phyloP scores from a whole-genome alignment of 2,888 invertebrate species.

The Quadroppia sp. region DNA sequence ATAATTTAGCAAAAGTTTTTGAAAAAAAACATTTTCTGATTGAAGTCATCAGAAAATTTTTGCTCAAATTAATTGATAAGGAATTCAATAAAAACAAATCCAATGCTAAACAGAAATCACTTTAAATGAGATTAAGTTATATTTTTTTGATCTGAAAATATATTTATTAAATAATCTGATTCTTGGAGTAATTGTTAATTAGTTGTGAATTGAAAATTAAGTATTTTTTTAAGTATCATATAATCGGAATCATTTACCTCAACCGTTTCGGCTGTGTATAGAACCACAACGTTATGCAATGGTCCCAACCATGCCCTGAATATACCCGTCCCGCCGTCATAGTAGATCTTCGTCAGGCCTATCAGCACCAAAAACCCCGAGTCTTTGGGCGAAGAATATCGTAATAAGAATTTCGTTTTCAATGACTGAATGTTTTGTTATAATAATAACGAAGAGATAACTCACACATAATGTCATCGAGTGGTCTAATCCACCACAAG shows the following conservation, averaged over 20 bases:
- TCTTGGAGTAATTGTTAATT: neutral
- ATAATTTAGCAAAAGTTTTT: too few relatives aligned
- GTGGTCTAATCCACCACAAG: neutral
- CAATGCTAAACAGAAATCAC: too few relatives aligned
- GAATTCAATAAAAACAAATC: too few relatives aligned
- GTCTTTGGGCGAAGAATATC: too few relatives aligned
- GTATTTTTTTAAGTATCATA: too few relatives aligned
- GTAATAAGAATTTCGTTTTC: too few relatives aligned
- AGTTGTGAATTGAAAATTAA: neutral
- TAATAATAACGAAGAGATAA: neutral
- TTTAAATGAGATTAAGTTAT: too few relatives aligned
- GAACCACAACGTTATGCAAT: neutral
- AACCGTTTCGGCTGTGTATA: conserved; percentile 13
- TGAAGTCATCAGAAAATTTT: too few relatives aligned
- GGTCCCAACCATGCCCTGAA: conserved; percentile 8
- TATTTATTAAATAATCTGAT: too few relatives aligned
- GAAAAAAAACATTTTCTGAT: too few relatives aligned
- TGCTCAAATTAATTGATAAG: too few relatives aligned
- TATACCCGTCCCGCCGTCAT: neutral
- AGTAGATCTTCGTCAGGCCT: neutral
- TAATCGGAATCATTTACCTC: neutral
- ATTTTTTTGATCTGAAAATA: too few relatives aligned
- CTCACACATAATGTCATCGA: neutral
- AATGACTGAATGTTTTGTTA: neutral
- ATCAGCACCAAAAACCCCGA: neutral